A percentile compares a stretch with the other conserved stretches of the same genome.
Conservation (phyloP, 2,888 invertebrate genomes). For the Drosophila melanosoma region DNA sequence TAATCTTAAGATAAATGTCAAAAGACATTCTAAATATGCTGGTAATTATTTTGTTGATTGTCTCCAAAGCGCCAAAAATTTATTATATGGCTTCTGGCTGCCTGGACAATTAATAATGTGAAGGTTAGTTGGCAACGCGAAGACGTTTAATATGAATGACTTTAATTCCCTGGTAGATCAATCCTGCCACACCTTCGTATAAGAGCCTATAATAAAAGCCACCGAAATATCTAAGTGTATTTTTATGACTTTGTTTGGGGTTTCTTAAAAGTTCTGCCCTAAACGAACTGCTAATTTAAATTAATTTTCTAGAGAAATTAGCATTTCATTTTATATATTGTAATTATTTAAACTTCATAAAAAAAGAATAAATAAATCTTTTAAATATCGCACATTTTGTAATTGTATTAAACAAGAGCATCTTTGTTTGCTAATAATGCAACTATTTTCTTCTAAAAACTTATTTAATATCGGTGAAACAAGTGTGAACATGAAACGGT, state of each 20-base stretch:
- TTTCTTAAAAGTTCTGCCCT: background rate
- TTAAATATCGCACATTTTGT: background rate
- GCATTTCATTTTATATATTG: background rate
- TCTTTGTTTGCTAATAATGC: background rate
- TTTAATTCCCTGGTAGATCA: slow-evolving; percentile 39
- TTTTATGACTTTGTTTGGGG: background rate
- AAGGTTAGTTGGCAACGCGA: slow-evolving; percentile 55
- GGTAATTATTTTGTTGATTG: slow-evolving; percentile 80
- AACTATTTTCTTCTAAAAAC: slow-evolving; percentile 4
- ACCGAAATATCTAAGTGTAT: background rate
- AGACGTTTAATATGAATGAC: slow-evolving; percentile 46
- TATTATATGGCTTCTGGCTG: slow-evolving; percentile 57
- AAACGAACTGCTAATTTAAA: background rate
- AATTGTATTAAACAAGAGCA: background rate
- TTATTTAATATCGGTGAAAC: slow-evolving; percentile 9
- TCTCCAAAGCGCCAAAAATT: slow-evolving; percentile 66
- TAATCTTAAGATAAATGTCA: slow-evolving; percentile 48
- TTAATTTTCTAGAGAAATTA: background rate
- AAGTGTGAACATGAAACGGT: slow-evolving; percentile 12
- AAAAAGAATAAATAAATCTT: background rate
- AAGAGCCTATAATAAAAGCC: background rate
- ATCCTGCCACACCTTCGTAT: slow-evolving; percentile 4
- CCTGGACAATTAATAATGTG: slow-evolving; percentile 66
- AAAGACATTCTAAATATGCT: slow-evolving; percentile 77
- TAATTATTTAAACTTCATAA: background rate